phyloP scores from a whole-genome alignment of 2,113 vertebrate species.

The Echinops telfairi region DNA sequence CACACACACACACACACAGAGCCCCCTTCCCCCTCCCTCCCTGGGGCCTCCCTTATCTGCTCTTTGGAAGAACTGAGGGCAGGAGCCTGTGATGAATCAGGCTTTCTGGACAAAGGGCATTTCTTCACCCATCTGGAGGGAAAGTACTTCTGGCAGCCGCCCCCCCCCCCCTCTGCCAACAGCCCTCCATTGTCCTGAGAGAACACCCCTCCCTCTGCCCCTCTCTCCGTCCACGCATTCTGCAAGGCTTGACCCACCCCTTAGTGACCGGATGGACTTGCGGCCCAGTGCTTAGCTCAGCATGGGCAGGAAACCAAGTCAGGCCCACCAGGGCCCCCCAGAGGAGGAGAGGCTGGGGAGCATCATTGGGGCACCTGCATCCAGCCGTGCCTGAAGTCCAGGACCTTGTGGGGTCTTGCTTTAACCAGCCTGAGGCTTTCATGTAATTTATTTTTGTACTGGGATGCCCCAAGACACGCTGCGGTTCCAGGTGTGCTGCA shows the following conservation, averaged over 20 bases:
- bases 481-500: not conserved
- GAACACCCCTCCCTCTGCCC: not conserved
- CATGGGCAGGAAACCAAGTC: slow-evolving; percentile 5
- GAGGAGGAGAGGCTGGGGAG: slow-evolving; percentile 20
- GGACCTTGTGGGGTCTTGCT: not conserved
- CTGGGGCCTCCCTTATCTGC: not conserved
- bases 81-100: not conserved
- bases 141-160: not conserved
- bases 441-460: not conserved
- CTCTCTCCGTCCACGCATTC: not conserved
- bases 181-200: not conserved
- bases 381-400: slow-evolving; percentile 37
- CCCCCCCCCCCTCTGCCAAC: not conserved
- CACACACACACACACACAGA: too few relatives aligned
- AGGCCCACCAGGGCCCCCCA: not conserved
- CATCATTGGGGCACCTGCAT: not conserved
- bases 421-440: not conserved
- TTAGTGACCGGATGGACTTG: not conserved
- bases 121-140: not conserved
- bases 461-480: not conserved
- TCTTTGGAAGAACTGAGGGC: not conserved
- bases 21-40: not conserved
- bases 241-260: not conserved
- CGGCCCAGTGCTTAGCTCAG: not conserved
- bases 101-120: slow-evolving; percentile 12